Evolutionary conservation across 1,140 invertebrate species (phyloP), one percentile per base, ranked within the genome.

Genomic region (Drosophila teissieri): DNA sequence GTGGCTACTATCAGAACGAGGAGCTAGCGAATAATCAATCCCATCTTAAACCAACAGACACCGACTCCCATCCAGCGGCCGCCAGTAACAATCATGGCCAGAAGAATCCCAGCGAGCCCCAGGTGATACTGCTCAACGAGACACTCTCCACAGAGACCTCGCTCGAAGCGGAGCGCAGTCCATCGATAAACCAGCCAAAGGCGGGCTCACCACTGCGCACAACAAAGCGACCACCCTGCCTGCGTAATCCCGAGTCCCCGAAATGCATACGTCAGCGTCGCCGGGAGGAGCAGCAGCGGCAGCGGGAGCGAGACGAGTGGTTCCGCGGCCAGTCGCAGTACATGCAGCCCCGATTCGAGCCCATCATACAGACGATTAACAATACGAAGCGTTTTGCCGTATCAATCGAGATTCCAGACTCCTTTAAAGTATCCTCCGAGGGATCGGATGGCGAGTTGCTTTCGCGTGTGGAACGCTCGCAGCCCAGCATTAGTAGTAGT

Each of bases 1-100:
- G 48, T 51, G 48, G 27, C 10, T 51, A 51, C 48, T 51, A 51
- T 27, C 48, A 51, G 48, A 51, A 51, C 48, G 48, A 51, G 48
- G 48, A 51, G 3, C 10, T 15, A 6, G 27, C 24, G 3, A 51
- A 11, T 17, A 51, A 51, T 51, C 48, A 51, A 34, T 34, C 24
- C 27, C n/a, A 11, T 27, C 24, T 12, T 3, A 51, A 51, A 14
- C 24, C 24, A 5, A 17, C 27, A 11, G 48, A 51, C 1, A 34
- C 24, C 1, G 22, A 19, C 42, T 11, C 42, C 17, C 15, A 17
- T 27, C 17, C 5, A 14, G 19, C 2, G 5, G 11, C 14, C 14
- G 44, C 12, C 11, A 8, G 24, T 5, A 8, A 14, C 14, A 48
- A n/a, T 7, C 14, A 3, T 7, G 14, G 14, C 14, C 27, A 31